Evolutionary conservation across 2,888 invertebrate genomes (phyloP).

Genomic region (Idaea biselata): DNA sequence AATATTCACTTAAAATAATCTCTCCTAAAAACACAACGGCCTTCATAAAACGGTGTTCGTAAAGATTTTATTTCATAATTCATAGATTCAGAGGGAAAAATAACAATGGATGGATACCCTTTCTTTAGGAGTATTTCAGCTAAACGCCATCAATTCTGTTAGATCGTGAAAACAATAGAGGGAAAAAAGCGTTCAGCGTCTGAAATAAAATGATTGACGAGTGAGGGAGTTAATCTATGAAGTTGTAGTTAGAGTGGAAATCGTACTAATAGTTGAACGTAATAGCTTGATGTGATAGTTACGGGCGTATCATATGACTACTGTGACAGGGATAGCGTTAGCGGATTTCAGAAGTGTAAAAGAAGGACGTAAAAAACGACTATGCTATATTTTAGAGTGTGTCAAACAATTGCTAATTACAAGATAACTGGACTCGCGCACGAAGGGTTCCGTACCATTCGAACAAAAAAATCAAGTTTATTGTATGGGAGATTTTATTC

Average conservation of each 20-base stretch:
- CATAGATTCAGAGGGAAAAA: slow-evolving; percentile 35
- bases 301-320: too few relatives aligned
- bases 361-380: too few relatives aligned
- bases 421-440: too few relatives aligned
- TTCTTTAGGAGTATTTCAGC: slow-evolving; percentile 38
- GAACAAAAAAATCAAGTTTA: too few relatives aligned
- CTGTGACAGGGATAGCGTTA: too few relatives aligned
- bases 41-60: background rate
- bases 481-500: too few relatives aligned
- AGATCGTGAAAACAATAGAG: slow-evolving; percentile 47
- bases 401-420: too few relatives aligned
- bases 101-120: slow-evolving; percentile 48
- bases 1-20: slow-evolving; percentile 1
- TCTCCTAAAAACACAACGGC: slow-evolving; percentile 9
- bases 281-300: slow-evolving; percentile 15
- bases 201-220: slow-evolving; percentile 64
- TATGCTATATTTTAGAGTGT: too few relatives aligned
- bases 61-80: slow-evolving; percentile 31
- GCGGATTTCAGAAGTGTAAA: too few relatives aligned
- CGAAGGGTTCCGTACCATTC: too few relatives aligned
- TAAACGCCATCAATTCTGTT: slow-evolving; percentile 53
- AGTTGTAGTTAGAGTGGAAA: slow-evolving; percentile 9
- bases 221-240: slow-evolving; percentile 15
- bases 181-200: slow-evolving; percentile 43
- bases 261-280: slow-evolving; percentile 22